phyloP scores from a whole-genome alignment of 2,113 vertebrate species.

The Thomomys bottae region DNA sequence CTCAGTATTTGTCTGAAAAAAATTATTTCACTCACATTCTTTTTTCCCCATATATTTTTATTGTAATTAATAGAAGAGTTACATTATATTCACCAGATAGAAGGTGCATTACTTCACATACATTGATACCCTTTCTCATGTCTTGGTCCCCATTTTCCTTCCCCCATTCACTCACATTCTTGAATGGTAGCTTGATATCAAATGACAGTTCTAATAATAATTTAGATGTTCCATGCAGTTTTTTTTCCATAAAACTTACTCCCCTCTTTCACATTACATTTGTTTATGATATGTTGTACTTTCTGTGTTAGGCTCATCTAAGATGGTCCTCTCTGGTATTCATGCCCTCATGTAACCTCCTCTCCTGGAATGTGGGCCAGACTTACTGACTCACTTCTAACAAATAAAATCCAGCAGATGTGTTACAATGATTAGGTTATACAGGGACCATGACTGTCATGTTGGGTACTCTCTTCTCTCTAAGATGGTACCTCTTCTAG shows the following conservation, averaged over 20 bases:
- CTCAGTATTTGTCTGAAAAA: neutral
- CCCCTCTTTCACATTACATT: neutral
- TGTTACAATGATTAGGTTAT: neutral
- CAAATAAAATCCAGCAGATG: neutral
- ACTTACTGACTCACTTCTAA: constrained; percentile 46
- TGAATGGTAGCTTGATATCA: neutral
- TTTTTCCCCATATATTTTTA: too few species aligned
- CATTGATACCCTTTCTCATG: too few species aligned
- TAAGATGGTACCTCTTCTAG: too few species aligned
- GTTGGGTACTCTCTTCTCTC: neutral
- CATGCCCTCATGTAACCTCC: constrained; percentile 1
- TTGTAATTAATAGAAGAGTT: too few species aligned
- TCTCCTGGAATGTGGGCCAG: neutral
- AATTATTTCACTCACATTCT: neutral
- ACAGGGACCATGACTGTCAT: neutral
- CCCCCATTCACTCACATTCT: neutral
- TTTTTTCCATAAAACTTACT: neutral
- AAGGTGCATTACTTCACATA: too few species aligned
- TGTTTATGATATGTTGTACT: neutral
- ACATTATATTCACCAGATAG: too few species aligned
- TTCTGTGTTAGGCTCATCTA: neutral
- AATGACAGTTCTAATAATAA: neutral
- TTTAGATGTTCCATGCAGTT: neutral
- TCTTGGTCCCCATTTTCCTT: too few species aligned
- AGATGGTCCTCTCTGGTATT: constrained; percentile 5